Base-by-base conservation (phyloP, 2,797 vertebrate genomes). In the Spondyliosoma cantharus region DNA sequence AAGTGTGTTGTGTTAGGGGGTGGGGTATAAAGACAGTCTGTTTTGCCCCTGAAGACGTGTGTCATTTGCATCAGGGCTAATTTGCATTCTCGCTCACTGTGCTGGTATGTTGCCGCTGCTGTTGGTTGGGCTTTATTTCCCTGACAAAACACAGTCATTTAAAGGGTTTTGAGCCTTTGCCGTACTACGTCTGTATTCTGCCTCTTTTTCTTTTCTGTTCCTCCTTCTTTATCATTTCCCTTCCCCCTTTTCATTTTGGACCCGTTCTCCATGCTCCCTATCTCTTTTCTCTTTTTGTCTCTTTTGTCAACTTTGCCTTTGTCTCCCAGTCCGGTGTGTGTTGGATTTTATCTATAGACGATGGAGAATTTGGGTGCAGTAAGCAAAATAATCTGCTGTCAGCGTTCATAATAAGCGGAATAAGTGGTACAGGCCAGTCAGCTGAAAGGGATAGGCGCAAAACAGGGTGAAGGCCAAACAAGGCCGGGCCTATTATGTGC, bases 81-180 rank as follows among this genome's bases (percentile, higher is more conserved):
- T 95, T 95, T 93, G 94, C 94, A 95, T 95, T 93, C 81, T 76
- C 6, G 54, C 87, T 93, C 83, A 69, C 89, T 78, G 79, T 79
- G 90, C 78, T 86, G 92, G 73, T 90, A 87, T 93, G 92, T 92
- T 92, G 90, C 84, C 79, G 81, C 83, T 83, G 82, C 84, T 81
- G 82, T 80, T 89, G 57, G 66, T 70, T 71, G 61, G 11, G 74
- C 86, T 87, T 90, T 90, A 89, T 89, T 86, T 89, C 78, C 46
- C 63, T 78, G 73, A 92, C 83, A 88, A 90, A 92, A 86, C 69
- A 25, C 74, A 66, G 71, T 81, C 73, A 61, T 85, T 91, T 87
- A 84, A 83, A 87, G 79, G 58, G 57, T 65, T 90, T 85, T 73
- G 64, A 83, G 59, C 29, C 74, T 88, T 80, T 84, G 84, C 71